Evolutionary conservation across 2,797 vertebrate species (phyloP).

Genomic region (Coregonus sp.): DNA sequence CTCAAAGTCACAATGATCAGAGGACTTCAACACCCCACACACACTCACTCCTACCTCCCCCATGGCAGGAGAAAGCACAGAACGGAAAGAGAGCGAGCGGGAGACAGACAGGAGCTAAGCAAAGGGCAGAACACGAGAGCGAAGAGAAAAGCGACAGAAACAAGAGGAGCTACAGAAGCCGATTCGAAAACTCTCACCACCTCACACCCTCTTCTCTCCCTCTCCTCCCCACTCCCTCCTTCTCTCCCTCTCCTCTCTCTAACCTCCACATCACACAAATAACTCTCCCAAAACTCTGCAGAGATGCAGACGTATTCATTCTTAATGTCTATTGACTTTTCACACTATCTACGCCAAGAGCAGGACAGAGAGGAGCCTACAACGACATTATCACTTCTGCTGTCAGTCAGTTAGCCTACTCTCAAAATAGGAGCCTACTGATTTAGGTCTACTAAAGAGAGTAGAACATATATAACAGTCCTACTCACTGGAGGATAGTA

Average conservation of each 20-base stretch:
- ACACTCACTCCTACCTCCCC: slow-evolving; percentile 13
- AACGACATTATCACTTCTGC: neutral
- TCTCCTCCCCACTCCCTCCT: neutral
- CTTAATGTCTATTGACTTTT: neutral
- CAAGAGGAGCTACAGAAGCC: too few species aligned
- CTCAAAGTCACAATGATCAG: slow-evolving; percentile 43
- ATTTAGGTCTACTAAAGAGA: neutral
- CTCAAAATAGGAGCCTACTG: neutral
- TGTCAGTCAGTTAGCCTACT: neutral
- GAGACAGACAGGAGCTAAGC: too few species aligned
- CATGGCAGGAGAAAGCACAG: too few species aligned
- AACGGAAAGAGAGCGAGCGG: too few species aligned
- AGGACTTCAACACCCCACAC: slow-evolving; percentile 23
- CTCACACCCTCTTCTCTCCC: neutral
- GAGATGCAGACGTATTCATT: neutral
- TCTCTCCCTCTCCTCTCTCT: neutral
- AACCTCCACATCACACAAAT: neutral
- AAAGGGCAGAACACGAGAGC: too few species aligned
- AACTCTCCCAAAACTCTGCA: neutral
- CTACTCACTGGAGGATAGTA: neutral
- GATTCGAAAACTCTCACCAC: too few species aligned
- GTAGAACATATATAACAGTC: neutral
- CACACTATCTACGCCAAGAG: neutral
- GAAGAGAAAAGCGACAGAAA: too few species aligned
- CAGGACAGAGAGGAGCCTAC: neutral